phyloP scores from a whole-genome alignment of 2,113 vertebrate species.

The Siniperca chuatsi region DNA sequence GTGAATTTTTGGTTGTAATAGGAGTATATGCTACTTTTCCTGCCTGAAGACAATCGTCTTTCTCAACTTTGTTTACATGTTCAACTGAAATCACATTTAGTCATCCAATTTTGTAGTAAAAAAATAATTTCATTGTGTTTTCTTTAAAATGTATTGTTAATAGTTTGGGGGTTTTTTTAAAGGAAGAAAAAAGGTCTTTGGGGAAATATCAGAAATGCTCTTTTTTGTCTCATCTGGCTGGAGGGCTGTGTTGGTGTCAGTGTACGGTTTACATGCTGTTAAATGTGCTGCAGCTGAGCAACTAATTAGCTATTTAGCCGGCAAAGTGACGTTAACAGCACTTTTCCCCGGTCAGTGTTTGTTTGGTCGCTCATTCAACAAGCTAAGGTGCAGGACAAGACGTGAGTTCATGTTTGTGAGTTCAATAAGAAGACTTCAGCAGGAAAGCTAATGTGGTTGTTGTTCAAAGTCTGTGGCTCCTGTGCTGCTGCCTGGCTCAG shows the following conservation, averaged over 20 bases:
- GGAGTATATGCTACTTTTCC: not conserved
- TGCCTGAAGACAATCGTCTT: conserved; percentile 8
- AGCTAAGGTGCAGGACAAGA: too few relatives aligned
- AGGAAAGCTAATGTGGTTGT: too few relatives aligned
- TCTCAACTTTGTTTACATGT: conserved; percentile 5
- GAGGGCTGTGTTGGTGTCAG: too few relatives aligned
- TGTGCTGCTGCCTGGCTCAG: too few relatives aligned
- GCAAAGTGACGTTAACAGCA: too few relatives aligned
- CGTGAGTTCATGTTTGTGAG: too few relatives aligned
- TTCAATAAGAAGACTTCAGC: too few relatives aligned
- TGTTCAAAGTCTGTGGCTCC: too few relatives aligned
- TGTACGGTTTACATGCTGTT: not conserved
- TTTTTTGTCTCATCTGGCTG: not conserved
- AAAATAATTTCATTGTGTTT: not conserved
- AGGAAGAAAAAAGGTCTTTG: not conserved
- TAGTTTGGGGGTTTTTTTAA: not conserved
- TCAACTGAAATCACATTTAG: not conserved
- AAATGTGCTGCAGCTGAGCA: not conserved
- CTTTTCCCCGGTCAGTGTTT: too few relatives aligned
- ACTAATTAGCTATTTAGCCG: too few relatives aligned
- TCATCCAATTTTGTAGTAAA: not conserved
- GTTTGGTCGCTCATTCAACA: too few relatives aligned
- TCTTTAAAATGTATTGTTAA: not conserved
- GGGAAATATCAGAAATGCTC: too few relatives aligned
- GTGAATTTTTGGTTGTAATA: conserved; percentile 11